Conservation (phyloP, 1,140 invertebrate genomes). For the Heliothis subflexa region DNA sequence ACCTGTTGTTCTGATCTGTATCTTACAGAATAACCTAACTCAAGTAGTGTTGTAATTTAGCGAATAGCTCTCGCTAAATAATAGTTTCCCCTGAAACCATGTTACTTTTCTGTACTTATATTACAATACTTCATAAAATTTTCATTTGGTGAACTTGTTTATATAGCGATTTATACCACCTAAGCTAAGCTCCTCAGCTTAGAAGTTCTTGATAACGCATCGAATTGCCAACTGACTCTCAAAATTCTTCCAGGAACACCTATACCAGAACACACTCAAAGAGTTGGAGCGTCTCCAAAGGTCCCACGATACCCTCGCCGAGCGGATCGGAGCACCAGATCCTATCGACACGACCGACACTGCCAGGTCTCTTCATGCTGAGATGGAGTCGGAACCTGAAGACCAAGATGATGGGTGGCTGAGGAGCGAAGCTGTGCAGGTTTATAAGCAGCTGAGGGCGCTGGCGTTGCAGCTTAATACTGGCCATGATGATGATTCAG, state of each 20-base stretch:
- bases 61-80: too few relatives aligned
- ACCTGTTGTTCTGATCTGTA: too few relatives aligned
- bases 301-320: constrained; percentile 88
- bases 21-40: too few relatives aligned
- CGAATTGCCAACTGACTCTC: neutral
- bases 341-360: constrained; percentile 64
- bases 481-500: constrained; percentile 90
- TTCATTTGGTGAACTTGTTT: too few relatives aligned
- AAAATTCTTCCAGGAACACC: constrained; percentile 78
- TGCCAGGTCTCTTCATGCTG: constrained; percentile 89
- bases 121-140: too few relatives aligned
- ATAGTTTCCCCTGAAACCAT: too few relatives aligned
- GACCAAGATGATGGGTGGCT: constrained; percentile 88
- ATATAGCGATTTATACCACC: too few relatives aligned
- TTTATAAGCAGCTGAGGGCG: constrained; percentile 89
- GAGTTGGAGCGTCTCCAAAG: constrained; percentile 88
- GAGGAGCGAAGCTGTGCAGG: constrained; percentile 88
- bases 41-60: too few relatives aligned
- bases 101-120: too few relatives aligned
- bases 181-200: too few relatives aligned
- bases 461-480: constrained; percentile 90
- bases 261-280: constrained; percentile 88
- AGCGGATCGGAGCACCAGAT: constrained; percentile 86
- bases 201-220: too few relatives aligned
- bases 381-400: constrained; percentile 91